Base-by-base conservation (phyloP, 2,113 vertebrate genomes). In the Emberiza fucata region DNA sequence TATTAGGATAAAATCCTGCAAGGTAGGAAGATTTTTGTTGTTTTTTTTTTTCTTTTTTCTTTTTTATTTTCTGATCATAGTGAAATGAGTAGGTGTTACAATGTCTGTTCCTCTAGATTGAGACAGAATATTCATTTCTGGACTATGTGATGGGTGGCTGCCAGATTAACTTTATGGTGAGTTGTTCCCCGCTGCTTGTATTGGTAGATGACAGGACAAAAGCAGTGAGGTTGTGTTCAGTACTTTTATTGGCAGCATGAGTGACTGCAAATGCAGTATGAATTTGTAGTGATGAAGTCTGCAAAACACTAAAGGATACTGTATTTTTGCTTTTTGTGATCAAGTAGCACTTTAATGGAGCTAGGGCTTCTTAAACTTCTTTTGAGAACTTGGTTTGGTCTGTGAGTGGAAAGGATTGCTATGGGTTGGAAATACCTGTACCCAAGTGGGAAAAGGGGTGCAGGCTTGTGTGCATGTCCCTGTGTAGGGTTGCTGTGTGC, bases 61-160 rank as follows among this genome's bases (percentile, higher is more conserved):
- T 39, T 77, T 65, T 44, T 53, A 10, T 84, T 78, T 91, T 78
- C 50, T 91, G 27, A 59, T 59, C 0, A 0, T 54, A 42, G 35
- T 56, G 60, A 81, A 54, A 45, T 60, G 19, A 68, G 40, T n/a
- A 83, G 13, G 24, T 64, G 8, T 94, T 69, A 90, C 12, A 13
- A 16, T 84, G 39, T 73, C 65, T 90, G 21, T 89, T 94, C 39
- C 31, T 90, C 44, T 87, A 99, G 98, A 97, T 98, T 10, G 98
- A 98, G 90, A 96, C 95, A 20, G 98, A 98, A 31, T 98, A 98
- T 92, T 98, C 98, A 0, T 99, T 99, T 96, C 93, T 99, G 95
- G 98, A 99, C 96, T 99, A 98, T 37, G 91, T 99, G 64, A 98
- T 99, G 98, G 98, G 98, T 89, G 98, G 98, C 79, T 99, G 98